Evolutionary conservation across 2,113 vertebrate genomes (phyloP), one percentile per base, ranked within the genome.

Genomic region (Pedionomus torquatus): DNA sequence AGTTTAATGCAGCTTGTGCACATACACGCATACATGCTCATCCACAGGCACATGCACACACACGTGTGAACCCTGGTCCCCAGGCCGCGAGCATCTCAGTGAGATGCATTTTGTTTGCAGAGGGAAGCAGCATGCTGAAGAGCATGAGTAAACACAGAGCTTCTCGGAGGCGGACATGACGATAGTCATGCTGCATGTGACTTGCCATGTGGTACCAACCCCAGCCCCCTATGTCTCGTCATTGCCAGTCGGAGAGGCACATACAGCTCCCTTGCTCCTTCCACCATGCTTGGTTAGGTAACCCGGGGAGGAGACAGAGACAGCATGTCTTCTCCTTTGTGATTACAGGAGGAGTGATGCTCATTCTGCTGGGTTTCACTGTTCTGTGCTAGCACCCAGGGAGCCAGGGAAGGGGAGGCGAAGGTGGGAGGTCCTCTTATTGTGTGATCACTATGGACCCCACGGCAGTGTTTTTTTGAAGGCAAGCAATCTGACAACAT

Each of bases 1-100:
- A 17, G 11, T 37, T 60, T 23, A 33, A 48, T 5, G 43, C 15
- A 51, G 49, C 23, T n/a, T 52, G 37, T 10, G 2, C 3, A 2
- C 49, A 48, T 3, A 9, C 8, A 28, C 10, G 25, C 9, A 7
- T 4, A 30, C n/a, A 4, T 9, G 13, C 3, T 2, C 39, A 35
- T 41, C 18, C 70, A 7, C 7, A 17, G 30, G 33, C 87, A 89
- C 4, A 0, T 43, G 77, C 17, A 3, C 39, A 17, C 28, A 35
- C 55, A 66, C 2, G 3, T 49, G 46, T 61, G 23, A 69, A 2
- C 24, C 8, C 43, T 21, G 39, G 2, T 89, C 30, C 74, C 37
- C 14, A 20, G 9, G 28, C 35, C 75, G 20, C 0, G 1, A 31
- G 52, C n/a, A 64, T 30, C 35, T 13, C 39, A 9, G 55, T 0